A percentile compares a stretch with the other conserved stretches of the same genome.
These are phyloP conservation scores for Indicator indicator DNA, from an alignment of 2,113 vertebrate genomes.

Conservation along the genomic window DNA sequence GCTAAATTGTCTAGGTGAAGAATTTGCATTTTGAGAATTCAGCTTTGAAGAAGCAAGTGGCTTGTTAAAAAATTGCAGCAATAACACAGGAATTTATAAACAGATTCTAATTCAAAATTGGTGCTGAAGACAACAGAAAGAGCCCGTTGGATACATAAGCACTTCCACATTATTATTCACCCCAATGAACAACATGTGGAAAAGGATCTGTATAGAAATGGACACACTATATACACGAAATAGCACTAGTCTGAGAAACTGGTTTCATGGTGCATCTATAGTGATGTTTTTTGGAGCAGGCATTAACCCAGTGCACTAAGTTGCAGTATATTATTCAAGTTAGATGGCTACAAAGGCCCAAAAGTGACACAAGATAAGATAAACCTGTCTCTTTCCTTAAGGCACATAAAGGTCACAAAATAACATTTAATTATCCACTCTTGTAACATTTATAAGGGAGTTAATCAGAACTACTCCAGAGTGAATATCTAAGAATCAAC, in stretches of 20 bases:
- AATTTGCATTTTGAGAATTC: not conserved
- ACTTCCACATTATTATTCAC: not conserved
- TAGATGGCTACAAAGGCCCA: not conserved
- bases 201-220: not conserved
- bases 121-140: not conserved
- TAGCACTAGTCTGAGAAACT: not conserved
- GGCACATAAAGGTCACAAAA: constrained; percentile 64
- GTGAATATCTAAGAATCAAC: constrained; percentile 30
- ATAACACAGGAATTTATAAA: not conserved
- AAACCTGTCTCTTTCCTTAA: constrained; percentile 53
- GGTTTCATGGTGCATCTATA: not conserved
- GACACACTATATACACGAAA: not conserved
- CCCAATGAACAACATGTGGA: not conserved
- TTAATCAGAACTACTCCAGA: constrained; percentile 39
- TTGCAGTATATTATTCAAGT: not conserved
- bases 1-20: not conserved
- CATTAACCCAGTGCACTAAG: not conserved
- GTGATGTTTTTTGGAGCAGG: not conserved
- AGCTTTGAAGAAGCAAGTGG: not conserved
- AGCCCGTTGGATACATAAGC: not conserved
- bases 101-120: not conserved
- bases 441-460: constrained; percentile 40
- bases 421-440: constrained; percentile 56
- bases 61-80: constrained; percentile 16
- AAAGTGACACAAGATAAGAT: constrained; percentile 15